These are phyloP conservation scores for Pheosia tremula DNA, from an alignment of 2,888 invertebrate species.

Conservation along the genomic window DNA sequence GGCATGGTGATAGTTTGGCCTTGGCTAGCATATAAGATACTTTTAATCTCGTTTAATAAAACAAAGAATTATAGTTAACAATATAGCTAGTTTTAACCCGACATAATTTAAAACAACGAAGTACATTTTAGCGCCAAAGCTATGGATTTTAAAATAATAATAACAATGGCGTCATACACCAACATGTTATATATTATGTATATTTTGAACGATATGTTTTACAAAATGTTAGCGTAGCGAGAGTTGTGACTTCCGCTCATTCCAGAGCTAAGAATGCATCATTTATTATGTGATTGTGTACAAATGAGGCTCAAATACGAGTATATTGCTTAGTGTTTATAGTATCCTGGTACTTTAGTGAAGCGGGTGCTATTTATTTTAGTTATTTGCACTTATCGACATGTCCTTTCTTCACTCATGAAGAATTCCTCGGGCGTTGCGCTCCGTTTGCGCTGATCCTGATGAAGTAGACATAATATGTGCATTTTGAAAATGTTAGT, in stretches of 20 bases:
- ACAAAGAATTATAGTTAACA: too few relatives aligned
- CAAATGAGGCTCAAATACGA: neutral
- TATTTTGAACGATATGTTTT: neutral
- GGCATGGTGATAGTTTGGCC: too few relatives aligned
- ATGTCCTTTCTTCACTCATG: too few relatives aligned
- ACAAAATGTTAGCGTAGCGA: neutral
- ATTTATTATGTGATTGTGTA: neutral
- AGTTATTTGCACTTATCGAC: too few relatives aligned
- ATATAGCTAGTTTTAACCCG: too few relatives aligned
- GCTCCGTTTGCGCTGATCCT: too few relatives aligned
- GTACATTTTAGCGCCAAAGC: neutral
- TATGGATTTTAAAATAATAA: constrained; percentile 10
- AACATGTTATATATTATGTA: neutral
- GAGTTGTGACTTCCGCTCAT: neutral
- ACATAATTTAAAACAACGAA: too few relatives aligned
- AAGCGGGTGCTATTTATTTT: neutral
- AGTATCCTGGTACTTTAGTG: neutral
- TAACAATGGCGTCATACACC: constrained; percentile 17
- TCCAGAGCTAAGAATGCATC: neutral
- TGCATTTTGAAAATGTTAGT: too few relatives aligned
- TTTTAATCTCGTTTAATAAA: too few relatives aligned
- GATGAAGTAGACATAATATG: too few relatives aligned
- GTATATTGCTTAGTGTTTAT: neutral
- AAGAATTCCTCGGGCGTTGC: too few relatives aligned
- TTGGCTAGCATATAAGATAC: too few relatives aligned